A percentile compares a stretch with the other conserved stretches of the same genome.
phyloP scores from a whole-genome alignment of 2,113 vertebrate genomes.

The Mirza zaza region DNA sequence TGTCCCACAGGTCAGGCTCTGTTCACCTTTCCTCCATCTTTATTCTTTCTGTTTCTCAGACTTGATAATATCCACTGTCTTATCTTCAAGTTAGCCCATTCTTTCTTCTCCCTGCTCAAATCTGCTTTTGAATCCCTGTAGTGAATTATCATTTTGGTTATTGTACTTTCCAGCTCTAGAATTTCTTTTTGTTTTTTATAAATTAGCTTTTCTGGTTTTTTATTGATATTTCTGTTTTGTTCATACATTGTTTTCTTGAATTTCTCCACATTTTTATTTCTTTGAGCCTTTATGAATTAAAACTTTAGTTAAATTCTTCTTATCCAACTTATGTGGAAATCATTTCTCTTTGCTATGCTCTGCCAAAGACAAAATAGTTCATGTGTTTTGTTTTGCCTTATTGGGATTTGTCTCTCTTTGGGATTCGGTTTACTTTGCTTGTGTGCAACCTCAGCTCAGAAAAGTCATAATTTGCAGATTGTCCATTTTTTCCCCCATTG shows the following conservation, averaged over 20 bases:
- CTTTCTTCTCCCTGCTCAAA: neutral
- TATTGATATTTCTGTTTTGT: neutral
- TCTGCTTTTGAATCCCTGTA: neutral
- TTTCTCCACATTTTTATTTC: neutral
- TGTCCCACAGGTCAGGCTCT: neutral
- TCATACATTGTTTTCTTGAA: neutral
- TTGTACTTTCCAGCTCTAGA: neutral
- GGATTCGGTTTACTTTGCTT: conserved; percentile 10
- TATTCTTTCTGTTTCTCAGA: neutral
- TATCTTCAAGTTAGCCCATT: neutral
- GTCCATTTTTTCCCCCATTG: neutral
- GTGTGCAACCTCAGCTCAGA: neutral
- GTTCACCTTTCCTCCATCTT: neutral
- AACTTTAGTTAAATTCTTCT: neutral
- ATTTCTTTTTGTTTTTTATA: neutral
- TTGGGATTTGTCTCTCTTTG: neutral
- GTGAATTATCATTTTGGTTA: neutral
- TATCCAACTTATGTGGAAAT: neutral
- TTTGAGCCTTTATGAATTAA: neutral
- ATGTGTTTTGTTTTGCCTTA: neutral
- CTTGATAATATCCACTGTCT: neutral
- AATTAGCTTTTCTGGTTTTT: neutral
- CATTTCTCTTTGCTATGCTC: neutral
- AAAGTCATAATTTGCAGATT: neutral
- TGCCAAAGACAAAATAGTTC: neutral